Evolutionary conservation across 2,888 invertebrate genomes (phyloP), one percentile per base, ranked within the genome.

Genomic region (Taphrorychus bicolor): DNA sequence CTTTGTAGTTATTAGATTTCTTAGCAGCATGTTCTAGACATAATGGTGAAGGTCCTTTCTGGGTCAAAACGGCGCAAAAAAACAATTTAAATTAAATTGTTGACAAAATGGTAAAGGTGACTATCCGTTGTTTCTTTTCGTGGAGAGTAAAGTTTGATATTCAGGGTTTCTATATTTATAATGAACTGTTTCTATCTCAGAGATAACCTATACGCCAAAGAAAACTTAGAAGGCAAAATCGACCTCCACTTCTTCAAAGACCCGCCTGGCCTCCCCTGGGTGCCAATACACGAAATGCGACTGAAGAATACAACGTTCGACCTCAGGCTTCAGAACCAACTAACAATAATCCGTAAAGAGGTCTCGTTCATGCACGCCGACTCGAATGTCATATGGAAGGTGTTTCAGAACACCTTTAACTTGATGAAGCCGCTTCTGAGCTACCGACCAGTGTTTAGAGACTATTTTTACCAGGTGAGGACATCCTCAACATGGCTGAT

Each of bases 391-490:
- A 84, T 85, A 0, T 88, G 88, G 88, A 73, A 75, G 2, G 80
- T 83, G 21, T 88, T 88, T 68, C 78, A 80, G 52, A 79, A 80
- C 19, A 82, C 85, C 17, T 87, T 88, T 54, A 73, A 70, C 0
- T 82, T 84, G 0, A 77, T 85, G 0, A 67, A 40, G 5, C 82
- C 83, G 1, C 73, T 88, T 3, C 76, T 87, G 18, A 83, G 82
- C 19, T 87, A 87, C 69, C 82, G 83, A 53, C 87, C 87, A 0
- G 84, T 87, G 0, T 87, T 85, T 71, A 83, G 85, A 64, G 84
- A 85, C 32, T 85, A 86, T 71, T 85, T 86, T 69, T 85, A 85
- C 52, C 84, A 85, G 54, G 69, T 69, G n/a, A 51, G 51, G 3
- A 5, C 7, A 2, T n/a, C 1, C 7, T 45, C 7, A 45, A 45